Conservation (phyloP, 2,113 vertebrate genomes). For the Chauna torquata region DNA sequence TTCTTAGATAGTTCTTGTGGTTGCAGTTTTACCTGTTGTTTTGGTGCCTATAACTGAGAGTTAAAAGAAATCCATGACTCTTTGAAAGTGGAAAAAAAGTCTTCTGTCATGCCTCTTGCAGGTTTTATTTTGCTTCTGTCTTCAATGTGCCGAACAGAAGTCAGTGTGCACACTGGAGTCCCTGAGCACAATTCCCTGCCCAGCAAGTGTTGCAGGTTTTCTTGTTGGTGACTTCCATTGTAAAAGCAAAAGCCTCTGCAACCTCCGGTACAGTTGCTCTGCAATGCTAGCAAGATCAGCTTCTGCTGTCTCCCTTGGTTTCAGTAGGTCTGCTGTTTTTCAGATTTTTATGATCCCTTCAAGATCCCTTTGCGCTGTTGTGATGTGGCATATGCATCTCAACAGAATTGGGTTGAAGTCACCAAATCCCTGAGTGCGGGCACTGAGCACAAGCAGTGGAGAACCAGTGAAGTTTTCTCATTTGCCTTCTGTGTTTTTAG, state of each 20-base stretch:
- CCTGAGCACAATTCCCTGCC: neutral
- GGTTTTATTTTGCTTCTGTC: conserved; percentile 1
- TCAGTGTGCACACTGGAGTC: neutral
- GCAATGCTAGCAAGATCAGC: neutral
- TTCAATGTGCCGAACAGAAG: neutral
- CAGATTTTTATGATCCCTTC: neutral
- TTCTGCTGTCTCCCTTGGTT: neutral
- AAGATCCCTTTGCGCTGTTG: neutral
- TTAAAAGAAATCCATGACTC: neutral
- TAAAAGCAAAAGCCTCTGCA: neutral
- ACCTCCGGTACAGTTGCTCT: neutral
- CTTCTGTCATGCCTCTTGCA: neutral
- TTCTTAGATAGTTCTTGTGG: conserved; percentile 6
- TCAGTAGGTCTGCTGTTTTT: neutral
- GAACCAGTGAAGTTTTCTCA: neutral
- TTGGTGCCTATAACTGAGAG: neutral
- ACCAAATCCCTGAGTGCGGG: neutral
- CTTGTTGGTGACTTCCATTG: neutral
- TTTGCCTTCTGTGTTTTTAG: neutral
- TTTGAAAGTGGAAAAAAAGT: conserved; percentile 13
- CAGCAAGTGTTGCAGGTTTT: neutral
- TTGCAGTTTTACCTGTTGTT: conserved; percentile 41
- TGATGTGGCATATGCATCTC: accelerated
- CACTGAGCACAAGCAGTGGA: neutral
- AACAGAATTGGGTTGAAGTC: neutral